phyloP scores from a whole-genome alignment of 2,113 vertebrate genomes.

The Leptodactylus fuscus region DNA sequence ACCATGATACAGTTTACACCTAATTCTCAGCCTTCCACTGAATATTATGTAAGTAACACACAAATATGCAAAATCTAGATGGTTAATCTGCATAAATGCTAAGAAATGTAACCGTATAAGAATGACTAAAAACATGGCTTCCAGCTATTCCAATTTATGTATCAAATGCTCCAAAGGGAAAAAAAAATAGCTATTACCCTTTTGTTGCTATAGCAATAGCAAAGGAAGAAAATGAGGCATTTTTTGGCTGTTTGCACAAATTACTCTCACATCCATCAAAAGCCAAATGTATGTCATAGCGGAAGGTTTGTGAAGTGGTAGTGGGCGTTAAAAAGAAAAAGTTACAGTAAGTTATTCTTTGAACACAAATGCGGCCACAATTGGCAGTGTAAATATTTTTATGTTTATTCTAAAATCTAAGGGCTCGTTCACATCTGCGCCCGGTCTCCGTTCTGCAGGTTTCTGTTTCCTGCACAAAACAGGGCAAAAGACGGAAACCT shows the following conservation, averaged over 20 bases:
- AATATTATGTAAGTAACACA: not conserved
- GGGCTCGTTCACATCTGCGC: no score
- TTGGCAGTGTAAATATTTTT: no score
- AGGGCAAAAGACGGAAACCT: no score
- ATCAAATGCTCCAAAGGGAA: not conserved
- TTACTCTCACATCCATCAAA: not conserved
- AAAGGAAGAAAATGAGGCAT: not conserved
- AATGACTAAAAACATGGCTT: not conserved
- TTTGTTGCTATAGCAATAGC: slow-evolving; percentile 14
- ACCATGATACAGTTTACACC: no score
- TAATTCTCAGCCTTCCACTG: not conserved
- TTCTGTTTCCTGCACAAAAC: no score
- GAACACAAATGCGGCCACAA: no score
- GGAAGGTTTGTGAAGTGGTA: no score
- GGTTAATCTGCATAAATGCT: not conserved
- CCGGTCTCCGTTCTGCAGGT: no score
- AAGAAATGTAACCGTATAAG: not conserved
- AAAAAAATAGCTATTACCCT: not conserved
- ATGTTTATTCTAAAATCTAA: no score
- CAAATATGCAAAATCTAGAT: not conserved
- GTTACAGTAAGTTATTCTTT: no score
- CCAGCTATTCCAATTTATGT: slow-evolving; percentile 26
- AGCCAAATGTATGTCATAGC: not conserved
- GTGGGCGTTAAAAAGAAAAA: not conserved
- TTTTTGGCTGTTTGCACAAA: not conserved